Percentiles rank a stretch among this genome's conserved stretches.
These are phyloP conservation scores for Silurus meridionalis DNA, from an alignment of 2,113 vertebrate species.

Conservation along the genomic window DNA sequence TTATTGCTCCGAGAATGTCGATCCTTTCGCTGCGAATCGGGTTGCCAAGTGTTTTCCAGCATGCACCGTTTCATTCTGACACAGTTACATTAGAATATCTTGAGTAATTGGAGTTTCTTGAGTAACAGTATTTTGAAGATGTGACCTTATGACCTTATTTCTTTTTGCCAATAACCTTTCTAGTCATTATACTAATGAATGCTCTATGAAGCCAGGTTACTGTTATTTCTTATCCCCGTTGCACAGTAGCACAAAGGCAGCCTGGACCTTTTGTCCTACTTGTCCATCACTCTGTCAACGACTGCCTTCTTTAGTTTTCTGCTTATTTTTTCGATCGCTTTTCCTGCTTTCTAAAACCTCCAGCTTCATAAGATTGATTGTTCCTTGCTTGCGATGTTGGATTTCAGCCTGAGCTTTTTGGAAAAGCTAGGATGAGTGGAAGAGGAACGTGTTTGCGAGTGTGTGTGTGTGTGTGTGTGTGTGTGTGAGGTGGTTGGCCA, in stretches of 20 bases:
- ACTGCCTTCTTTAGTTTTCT: background rate
- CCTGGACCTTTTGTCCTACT: background rate
- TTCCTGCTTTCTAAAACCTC: background rate
- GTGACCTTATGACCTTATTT: too few relatives aligned
- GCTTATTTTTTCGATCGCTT: background rate
- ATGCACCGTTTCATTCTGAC: background rate
- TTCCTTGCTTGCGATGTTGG: background rate
- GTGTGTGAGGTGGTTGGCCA: background rate
- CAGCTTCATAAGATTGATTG: background rate
- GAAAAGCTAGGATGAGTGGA: background rate
- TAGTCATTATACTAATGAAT: background rate
- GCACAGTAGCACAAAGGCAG: background rate
- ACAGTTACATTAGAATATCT: background rate
- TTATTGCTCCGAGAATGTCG: slow-evolving; percentile 51
- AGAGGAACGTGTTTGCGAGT: background rate
- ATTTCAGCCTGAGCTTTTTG: background rate
- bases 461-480: background rate
- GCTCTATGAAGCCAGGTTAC: background rate
- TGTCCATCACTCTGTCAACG: background rate
- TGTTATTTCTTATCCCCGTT: background rate
- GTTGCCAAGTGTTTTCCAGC: slow-evolving; percentile 45
- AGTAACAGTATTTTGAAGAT: background rate
- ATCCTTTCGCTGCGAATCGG: slow-evolving; percentile 47
- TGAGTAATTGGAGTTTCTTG: background rate
- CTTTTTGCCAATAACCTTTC: too few relatives aligned